Base-by-base conservation (phyloP, 2,113 vertebrate species). In the Phaethornis superciliosus region DNA sequence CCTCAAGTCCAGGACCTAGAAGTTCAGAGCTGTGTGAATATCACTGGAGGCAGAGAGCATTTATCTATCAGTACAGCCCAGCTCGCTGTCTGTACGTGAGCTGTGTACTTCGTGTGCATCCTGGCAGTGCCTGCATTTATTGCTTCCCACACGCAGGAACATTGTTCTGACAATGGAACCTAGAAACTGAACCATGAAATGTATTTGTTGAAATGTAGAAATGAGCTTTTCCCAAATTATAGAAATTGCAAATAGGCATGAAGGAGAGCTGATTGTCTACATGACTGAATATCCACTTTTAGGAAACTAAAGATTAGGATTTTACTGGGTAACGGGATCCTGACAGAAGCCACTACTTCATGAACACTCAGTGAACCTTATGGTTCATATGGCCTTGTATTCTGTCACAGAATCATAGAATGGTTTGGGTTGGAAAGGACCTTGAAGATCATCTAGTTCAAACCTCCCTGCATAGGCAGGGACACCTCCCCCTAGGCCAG, bases 191-290 rank as follows among this genome's bases (percentile, higher is more conserved):
- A 93, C 64, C 27, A 9, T 90, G 67, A 93, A 91, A 81, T 71
- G 7, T 74, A 10, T 88, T 83, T 84, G 64, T 52, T 88, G 78
- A 88, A 90, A 91, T 62, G 79, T 22, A 90, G 90, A 75, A 90
- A 94, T 62, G n/a, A 90, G 71, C 42, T 94, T 94, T 95, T 49
- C n/a, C 44, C 28, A 84, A 83, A 94, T 94, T 63, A 88, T n/a
- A 88, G 62, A 81, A 86, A 92, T 68, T 91, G 64, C 76, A 88
- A 90, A 76, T 33, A 49, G 64, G 44, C 72, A 65, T 74, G 76
- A 81, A 83, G 49, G 35, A 46, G 35, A 91, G n/a, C 27, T 83
- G 69, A 79, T 95, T 94, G 95, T 88, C 92, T 81, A 47, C 62
- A 49, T 85, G 91, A 80, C 72, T 86, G 70, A 91, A 67, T 78